Percentiles rank a stretch among this genome's conserved stretches.
Conservation (phyloP, 2,888 invertebrate genomes). For the Drosophila melanosoma region DNA sequence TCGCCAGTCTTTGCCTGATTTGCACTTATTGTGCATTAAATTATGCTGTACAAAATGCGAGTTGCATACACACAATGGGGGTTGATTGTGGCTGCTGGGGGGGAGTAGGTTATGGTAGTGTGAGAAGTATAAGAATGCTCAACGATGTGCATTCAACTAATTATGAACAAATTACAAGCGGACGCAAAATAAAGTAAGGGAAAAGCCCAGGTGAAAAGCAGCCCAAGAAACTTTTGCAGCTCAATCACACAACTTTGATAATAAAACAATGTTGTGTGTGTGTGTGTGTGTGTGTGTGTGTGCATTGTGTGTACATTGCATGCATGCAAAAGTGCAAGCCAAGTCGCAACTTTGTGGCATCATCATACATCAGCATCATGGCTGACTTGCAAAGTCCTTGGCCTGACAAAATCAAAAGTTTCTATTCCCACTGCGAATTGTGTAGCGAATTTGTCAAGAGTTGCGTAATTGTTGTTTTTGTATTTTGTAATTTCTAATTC, state of each 20-base stretch:
- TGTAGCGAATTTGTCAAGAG: slow-evolving; percentile 60
- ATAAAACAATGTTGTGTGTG: slow-evolving; percentile 16
- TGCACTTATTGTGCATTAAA: slow-evolving; percentile 70
- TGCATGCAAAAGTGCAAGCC: slow-evolving; percentile 57
- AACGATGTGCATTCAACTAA: slow-evolving; percentile 76
- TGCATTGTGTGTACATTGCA: slow-evolving; percentile 10
- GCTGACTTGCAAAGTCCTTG: slow-evolving; percentile 38
- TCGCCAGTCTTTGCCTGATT: slow-evolving; percentile 68
- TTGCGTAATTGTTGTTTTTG: too few relatives aligned
- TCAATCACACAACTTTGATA: slow-evolving; percentile 71
- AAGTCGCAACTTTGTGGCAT: slow-evolving; percentile 64
- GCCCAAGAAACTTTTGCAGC: slow-evolving; percentile 53
- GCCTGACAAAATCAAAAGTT: slow-evolving; percentile 53
- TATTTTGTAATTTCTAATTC: not conserved
- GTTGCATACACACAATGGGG: slow-evolving; percentile 13
- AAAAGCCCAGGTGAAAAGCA: slow-evolving; percentile 46
- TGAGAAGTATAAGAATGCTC: slow-evolving; percentile 27
- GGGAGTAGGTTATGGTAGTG: not conserved
- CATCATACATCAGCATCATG: slow-evolving; percentile 62
- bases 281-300: slow-evolving; percentile 3
- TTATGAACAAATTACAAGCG: slow-evolving; percentile 74
- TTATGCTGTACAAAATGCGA: slow-evolving; percentile 36
- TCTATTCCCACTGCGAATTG: not conserved
- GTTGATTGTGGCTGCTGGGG: not conserved
- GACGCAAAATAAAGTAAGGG: slow-evolving; percentile 25